These are phyloP conservation scores for Spisula subtruncata DNA, from an alignment of 2,888 invertebrate genomes.

Conservation along the genomic window DNA sequence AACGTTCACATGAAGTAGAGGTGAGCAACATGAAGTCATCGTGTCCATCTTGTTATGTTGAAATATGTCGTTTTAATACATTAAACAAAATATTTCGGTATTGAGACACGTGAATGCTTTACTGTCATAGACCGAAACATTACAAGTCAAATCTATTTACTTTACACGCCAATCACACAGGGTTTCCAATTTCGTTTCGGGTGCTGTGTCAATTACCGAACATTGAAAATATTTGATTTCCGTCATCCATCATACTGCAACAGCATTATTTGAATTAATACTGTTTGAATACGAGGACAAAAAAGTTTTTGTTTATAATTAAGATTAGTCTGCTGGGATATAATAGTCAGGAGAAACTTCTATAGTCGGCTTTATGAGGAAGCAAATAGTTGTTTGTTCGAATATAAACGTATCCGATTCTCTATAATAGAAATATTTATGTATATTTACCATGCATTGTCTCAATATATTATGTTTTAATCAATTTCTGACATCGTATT, in stretches of 20 bases:
- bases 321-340: constrained; percentile 6
- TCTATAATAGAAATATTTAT: too few species aligned
- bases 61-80: background rate
- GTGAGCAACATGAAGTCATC: too few species aligned
- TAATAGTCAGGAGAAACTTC: too few species aligned
- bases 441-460: too few species aligned
- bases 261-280: too few species aligned
- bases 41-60: too few species aligned
- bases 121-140: background rate
- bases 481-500: too few species aligned
- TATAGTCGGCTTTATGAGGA: too few species aligned
- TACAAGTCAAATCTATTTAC: background rate
- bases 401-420: too few species aligned
- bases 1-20: too few species aligned
- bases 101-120: background rate
- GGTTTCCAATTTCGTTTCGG: constrained; percentile 2
- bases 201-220: constrained; percentile 15
- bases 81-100: background rate
- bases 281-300: background rate
- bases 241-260: constrained; percentile 2
- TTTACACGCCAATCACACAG: background rate
- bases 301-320: background rate
- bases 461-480: too few species aligned
- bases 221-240: constrained; percentile 18
- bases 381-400: too few species aligned